Conservation (phyloP, 1,140 invertebrate genomes). For the Drosophila carrolli region DNA sequence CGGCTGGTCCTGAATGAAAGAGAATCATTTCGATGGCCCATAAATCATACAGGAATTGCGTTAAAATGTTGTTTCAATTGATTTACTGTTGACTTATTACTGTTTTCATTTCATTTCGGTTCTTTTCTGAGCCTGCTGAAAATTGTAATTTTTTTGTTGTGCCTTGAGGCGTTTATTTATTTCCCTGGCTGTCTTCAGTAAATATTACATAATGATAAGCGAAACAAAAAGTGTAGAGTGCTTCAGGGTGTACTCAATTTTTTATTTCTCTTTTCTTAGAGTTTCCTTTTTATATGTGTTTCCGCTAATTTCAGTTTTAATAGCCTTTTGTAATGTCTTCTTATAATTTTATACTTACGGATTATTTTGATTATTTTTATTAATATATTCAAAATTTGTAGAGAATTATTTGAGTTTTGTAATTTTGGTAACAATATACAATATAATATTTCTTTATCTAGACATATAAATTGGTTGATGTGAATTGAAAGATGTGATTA, state of each 20-base stretch:
- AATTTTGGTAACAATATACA: no score
- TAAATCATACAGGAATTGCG: conserved; percentile 45
- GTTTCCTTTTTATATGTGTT: neutral
- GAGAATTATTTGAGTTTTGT: no score
- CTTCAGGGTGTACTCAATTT: conserved; percentile 15
- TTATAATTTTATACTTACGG: neutral
- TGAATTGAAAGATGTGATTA: no score
- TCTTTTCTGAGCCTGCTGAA: conserved; percentile 1
- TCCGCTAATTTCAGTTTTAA: neutral
- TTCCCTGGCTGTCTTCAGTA: conserved; percentile 27
- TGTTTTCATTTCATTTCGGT: conserved; percentile 47
- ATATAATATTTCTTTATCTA: no score
- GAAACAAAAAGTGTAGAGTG: conserved; percentile 47
- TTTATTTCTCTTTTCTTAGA: conserved; percentile 2
- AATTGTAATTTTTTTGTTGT: conserved; percentile 27
- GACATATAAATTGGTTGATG: no score
- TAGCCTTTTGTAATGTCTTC: neutral
- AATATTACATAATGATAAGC: conserved; percentile 58
- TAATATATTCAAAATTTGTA: no score
- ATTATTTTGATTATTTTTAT: no score
- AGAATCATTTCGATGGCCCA: conserved; percentile 13
- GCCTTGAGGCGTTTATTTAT: conserved; percentile 23
- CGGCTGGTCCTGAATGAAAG: conserved; percentile 13
- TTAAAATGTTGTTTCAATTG: conserved; percentile 52
- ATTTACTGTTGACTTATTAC: conserved; percentile 65